Base-by-base conservation (phyloP, 2,113 vertebrate genomes). In the Thalassoma bifasciatum region DNA sequence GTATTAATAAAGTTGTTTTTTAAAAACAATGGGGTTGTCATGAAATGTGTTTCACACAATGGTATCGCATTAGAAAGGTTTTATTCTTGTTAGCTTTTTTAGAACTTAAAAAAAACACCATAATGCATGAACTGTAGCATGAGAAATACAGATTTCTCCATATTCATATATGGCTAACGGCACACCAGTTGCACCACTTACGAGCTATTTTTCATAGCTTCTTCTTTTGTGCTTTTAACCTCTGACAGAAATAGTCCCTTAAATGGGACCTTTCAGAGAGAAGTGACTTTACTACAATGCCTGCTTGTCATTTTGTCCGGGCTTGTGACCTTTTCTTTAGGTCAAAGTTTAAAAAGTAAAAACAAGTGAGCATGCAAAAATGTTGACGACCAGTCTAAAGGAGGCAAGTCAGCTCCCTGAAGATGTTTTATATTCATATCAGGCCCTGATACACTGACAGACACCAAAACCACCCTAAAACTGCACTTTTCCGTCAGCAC, bases 1-100 rank as follows among this genome's bases (percentile, higher is more conserved):
- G 88, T 92, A 94, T 94, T 94, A 94, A 93, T 93, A 94, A 93
- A 94, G 83, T 83, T 88, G 57, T 86, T 72, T 89, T 88, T 86
- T 10, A 40, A 42, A 81, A 77, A 51, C 49, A 53, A 16, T 30
- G 3, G 3, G 30, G 30, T 3, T 30, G 3, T 30, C 30, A 30
- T 30, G 30, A 30, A 30, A 6, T 30, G 30, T 30, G 3, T 30
- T 30, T 30, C 6, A 6, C 30, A 30, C 3, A 4, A 30, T 4
- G 30, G 3, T 30, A 30, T 30, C 3, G 30, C 6, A 30, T 6
- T 6, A 4, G 30, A 4, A 30, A 30, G 30, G 6, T 30, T 30
- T 30, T 30, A 30, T 30, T 30, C 30, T 6, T 30, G 30, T 3
- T 6, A 30, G 30, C 30, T 30, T 6, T 30, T 30, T n/a, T n/a